phyloP scores from a whole-genome alignment of 1,140 invertebrate genomes.

The Drosophila bocki region DNA sequence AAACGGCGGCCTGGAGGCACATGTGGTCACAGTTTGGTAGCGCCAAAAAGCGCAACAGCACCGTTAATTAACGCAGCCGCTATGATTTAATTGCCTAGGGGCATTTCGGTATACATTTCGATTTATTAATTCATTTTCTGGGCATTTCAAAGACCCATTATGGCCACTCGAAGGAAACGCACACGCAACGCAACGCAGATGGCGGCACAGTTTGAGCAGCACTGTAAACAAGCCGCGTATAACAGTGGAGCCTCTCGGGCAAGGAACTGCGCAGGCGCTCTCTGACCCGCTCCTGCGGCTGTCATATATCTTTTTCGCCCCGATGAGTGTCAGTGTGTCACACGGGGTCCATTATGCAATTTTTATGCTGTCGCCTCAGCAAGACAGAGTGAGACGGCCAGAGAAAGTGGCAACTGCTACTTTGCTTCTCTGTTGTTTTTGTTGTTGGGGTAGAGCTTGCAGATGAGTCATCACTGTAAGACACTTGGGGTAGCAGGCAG shows the following conservation, averaged over 20 bases:
- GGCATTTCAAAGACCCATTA: conserved; percentile 53
- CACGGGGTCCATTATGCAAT: conserved; percentile 71
- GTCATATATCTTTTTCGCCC: conserved; percentile 33
- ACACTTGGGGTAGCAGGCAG: conserved; percentile 5
- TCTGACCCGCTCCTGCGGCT: conserved; percentile 7
- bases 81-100: conserved; percentile 63
- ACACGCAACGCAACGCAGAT: background rate
- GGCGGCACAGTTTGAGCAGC: conserved; percentile 43
- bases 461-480: conserved; percentile 44
- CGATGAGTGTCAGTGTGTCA: conserved; percentile 81
- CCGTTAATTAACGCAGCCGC: conserved; percentile 71
- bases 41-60: conserved; percentile 43
- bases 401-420: conserved; percentile 59
- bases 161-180: conserved; percentile 47
- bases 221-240: conserved; percentile 75
- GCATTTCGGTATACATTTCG: conserved; percentile 20
- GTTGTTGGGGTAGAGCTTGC: conserved; percentile 27
- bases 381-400: conserved; percentile 38
- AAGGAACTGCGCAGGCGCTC: conserved; percentile 48
- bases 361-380: conserved; percentile 62
- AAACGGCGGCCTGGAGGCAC: conserved; percentile 36
- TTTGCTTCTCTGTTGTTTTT: background rate
- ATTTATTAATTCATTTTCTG: conserved; percentile 53
- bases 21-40: conserved; percentile 76
- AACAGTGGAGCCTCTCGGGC: conserved; percentile 52